phyloP scores from a whole-genome alignment of 2,797 vertebrate genomes.

The Pseudochirops corinnae region DNA sequence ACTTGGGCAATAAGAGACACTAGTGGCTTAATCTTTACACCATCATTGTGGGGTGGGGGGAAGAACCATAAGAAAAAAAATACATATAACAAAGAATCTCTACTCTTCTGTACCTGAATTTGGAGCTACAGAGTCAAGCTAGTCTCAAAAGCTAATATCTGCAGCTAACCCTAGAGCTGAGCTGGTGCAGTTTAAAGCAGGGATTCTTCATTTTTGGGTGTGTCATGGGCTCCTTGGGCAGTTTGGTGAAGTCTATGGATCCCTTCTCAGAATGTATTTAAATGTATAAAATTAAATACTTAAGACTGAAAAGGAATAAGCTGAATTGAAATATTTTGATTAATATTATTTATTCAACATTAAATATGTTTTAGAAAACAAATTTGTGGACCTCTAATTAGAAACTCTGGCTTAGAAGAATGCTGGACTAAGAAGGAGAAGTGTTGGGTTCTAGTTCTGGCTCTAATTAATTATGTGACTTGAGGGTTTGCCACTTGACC shows the following conservation, averaged over 20 bases:
- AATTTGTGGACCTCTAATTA: neutral
- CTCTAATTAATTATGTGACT: slow-evolving; percentile 1
- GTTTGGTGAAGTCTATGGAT: neutral
- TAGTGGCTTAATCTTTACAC: slow-evolving; percentile 24
- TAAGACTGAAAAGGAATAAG: neutral
- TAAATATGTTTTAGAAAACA: neutral
- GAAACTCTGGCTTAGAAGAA: neutral
- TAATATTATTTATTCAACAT: neutral
- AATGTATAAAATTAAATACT: neutral
- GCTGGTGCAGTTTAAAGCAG: neutral
- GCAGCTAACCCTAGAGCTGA: neutral
- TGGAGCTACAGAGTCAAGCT: neutral
- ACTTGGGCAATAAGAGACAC: slow-evolving; percentile 35
- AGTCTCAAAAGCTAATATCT: neutral
- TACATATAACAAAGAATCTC: neutral
- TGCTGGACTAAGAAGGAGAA: neutral
- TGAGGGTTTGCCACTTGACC: neutral
- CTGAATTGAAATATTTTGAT: neutral
- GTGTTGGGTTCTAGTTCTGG: slow-evolving; percentile 4
- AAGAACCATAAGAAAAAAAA: slow-evolving; percentile 1
- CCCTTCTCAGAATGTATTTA: neutral
- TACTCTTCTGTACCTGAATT: neutral
- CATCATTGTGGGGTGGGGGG: neutral
- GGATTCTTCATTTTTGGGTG: neutral
- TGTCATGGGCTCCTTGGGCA: neutral